Percentiles rank a stretch among this genome's conserved stretches.
These are phyloP conservation scores for Drosophila jambulina DNA, from an alignment of 1,140 invertebrate genomes.

Conservation along the genomic window DNA sequence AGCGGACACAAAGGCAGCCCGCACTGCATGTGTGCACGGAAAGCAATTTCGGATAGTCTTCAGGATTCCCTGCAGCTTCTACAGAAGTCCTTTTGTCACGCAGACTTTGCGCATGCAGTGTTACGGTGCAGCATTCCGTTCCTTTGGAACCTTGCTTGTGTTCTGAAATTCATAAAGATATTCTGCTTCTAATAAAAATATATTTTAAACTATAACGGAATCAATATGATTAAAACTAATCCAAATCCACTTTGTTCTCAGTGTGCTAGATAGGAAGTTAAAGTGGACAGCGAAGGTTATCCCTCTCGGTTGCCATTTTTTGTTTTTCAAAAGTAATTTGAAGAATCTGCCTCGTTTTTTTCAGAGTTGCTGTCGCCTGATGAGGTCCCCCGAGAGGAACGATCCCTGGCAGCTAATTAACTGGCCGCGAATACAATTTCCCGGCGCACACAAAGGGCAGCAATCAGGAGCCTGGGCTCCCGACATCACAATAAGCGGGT, in stretches of 20 bases:
- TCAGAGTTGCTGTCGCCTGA: slow-evolving; percentile 40
- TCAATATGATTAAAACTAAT: background rate
- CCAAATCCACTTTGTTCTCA: background rate
- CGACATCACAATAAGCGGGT: slow-evolving; percentile 54
- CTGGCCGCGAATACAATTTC: slow-evolving; percentile 49
- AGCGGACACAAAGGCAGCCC: slow-evolving; percentile 59
- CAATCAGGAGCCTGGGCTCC: slow-evolving; percentile 47
- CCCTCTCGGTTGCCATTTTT: background rate
- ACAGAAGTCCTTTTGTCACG: background rate
- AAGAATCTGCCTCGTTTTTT: slow-evolving; percentile 56
- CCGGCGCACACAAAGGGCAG: slow-evolving; percentile 33
- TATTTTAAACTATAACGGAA: background rate
- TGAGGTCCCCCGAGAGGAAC: slow-evolving; percentile 59
- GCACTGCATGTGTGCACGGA: slow-evolving; percentile 11
- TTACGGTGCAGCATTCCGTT: background rate
- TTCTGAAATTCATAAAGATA: background rate
- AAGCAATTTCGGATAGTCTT: slow-evolving; percentile 1
- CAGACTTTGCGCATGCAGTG: background rate
- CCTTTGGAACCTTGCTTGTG: background rate
- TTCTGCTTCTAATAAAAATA: background rate
- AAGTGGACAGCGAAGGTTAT: slow-evolving; percentile 7
- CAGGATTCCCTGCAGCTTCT: background rate
- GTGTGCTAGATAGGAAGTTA: slow-evolving; percentile 9
- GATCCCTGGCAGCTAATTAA: slow-evolving; percentile 70
- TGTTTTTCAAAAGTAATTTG: slow-evolving; percentile 70